Base-by-base conservation (phyloP, 2,888 invertebrate genomes). In the Epinotia nisella region DNA sequence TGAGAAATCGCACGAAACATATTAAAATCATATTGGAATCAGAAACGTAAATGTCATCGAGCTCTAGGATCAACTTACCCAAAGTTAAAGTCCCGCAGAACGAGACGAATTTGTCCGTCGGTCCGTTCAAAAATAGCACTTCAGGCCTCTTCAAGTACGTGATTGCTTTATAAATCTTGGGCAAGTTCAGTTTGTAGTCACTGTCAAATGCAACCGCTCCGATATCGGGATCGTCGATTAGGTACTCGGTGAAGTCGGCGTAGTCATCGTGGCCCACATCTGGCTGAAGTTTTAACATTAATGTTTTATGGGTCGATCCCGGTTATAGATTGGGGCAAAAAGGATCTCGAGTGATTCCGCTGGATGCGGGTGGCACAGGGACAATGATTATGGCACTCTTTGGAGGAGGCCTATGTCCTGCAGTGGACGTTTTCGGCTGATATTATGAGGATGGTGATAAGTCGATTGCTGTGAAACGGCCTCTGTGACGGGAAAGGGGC, bases 131-230 rank as follows among this genome's bases (percentile, higher is more conserved):
- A 78, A 92, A 95, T 17, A 93, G 69, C 1, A 95, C 94, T 15
- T 95, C 94, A 0, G 91, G 87, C 56, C 93, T 86, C 69, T 80
- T 81, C 24, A 95, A 81, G 76, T 94, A 94, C 0, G 90, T 85
- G 9, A 88, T 78, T 0, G 94, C 93, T 81, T 88, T 92, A 77
- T 94, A 91, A 53, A 95, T 68, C 81, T 94, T 94, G 0, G 92
- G 83, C 76, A 94, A 87, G 77, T 93, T 95, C 7, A 93, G 81
- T 77, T 88, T 90, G 59, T 91, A 84, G 77, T 95, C 94, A 58
- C 94, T 89, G 80, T 95, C 95, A 21, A 94, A 83, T 0, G 95
- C 89, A n/a, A 95, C 94, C 0, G 95, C 95, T n/a, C 95, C 94
- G 0, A 95, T 87, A 24, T 92, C 90, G 2, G 84, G 83, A 71